These are phyloP conservation scores for Cremastinae sp. DNA, from an alignment of 2,888 invertebrate species.

Conservation along the genomic window DNA sequence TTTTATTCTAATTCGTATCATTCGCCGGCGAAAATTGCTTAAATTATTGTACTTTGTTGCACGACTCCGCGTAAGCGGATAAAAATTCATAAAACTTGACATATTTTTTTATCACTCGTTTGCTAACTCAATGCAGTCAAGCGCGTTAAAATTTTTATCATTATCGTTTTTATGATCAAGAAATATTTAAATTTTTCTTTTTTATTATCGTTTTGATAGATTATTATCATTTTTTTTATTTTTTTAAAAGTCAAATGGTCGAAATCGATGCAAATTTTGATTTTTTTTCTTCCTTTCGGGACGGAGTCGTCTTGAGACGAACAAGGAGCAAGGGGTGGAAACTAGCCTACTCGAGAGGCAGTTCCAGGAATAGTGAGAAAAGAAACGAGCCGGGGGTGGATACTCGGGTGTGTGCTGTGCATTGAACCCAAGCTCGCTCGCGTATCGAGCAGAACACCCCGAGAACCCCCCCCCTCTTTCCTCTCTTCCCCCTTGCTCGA, in stretches of 20 bases:
- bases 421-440: constrained; percentile 51
- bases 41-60: neutral
- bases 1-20: neutral
- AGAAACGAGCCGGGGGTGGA: constrained; percentile 34
- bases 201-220: too few relatives aligned
- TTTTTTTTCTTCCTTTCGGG: neutral
- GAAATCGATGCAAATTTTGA: neutral
- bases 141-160: too few relatives aligned
- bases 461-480: too few relatives aligned
- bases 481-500: too few relatives aligned
- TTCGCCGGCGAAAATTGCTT: neutral
- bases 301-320: neutral
- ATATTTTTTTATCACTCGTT: too few relatives aligned
- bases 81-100: neutral
- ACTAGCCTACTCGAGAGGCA: constrained; percentile 10
- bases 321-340: neutral
- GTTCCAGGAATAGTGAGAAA: constrained; percentile 23
- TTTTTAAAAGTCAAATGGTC: too few relatives aligned
- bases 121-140: too few relatives aligned
- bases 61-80: too few relatives aligned
- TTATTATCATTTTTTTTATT: too few relatives aligned
- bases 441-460: constrained; percentile 47
- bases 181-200: too few relatives aligned
- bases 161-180: too few relatives aligned
- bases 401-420: constrained; percentile 46